Evolutionary conservation across 1,140 invertebrate species (phyloP), one percentile per base, ranked within the genome.

Genomic region (Bombus superbus): DNA sequence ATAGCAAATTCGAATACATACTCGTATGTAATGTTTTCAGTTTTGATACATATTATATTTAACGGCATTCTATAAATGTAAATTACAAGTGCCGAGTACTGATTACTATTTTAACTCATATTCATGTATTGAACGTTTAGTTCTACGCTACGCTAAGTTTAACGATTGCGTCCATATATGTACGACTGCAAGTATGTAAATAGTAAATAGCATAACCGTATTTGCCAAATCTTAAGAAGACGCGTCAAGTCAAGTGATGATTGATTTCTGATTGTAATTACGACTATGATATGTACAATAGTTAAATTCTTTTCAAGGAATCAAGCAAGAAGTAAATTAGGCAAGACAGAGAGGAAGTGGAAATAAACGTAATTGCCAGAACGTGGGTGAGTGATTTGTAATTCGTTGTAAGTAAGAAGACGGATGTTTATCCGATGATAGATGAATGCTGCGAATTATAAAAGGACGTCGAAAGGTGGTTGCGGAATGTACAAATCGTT

Each of bases 381-480:
- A 57, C 38, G 78, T 84, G 66, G 62, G 71, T 42, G 73, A 84
- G 9, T 72, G 79, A 81, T 81, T 81, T 81, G 35, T 69, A 53
- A 81, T 81, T 83, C 53, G 11, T 44, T 22, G 22, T 9, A n/a
- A 83, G 57, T 57, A 5, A 18, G 62, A 59, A 68, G 57, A 73
- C 80, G 78, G 75, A 72, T 87, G 79, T 81, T 81, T 81, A 72
- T 81, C 38, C 71, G 72, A 81, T 85, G 72, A 76, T 79, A 47
- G 32, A 86, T 40, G n/a, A 62, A 87, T 68, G 18, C 71, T 66
- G 47, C 44, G 32, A 38, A 73, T 53, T 62, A 25, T 32, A 83
- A 57, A 35, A 59, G 38, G n/a, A 62, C 22, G 68, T 40, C 32
- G 15, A 22, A 59, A 35, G 28, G 8, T 28, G 18, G 13, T 42